These are phyloP conservation scores for Lithodes maja DNA, from an alignment of 2,888 invertebrate genomes.

Conservation along the genomic window DNA sequence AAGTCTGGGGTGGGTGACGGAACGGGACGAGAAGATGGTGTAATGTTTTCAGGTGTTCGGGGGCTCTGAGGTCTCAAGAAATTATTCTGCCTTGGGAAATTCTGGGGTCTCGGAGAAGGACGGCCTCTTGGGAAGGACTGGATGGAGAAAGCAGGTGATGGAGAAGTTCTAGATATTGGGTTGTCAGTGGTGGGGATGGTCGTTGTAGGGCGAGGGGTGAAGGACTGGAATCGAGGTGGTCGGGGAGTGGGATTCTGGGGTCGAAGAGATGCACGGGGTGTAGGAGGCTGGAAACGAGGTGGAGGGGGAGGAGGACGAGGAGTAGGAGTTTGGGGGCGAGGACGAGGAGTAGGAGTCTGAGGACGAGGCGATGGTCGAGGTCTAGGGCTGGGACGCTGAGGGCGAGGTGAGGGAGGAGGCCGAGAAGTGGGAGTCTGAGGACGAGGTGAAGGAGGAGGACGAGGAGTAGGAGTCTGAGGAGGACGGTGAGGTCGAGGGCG, in stretches of 20 bases:
- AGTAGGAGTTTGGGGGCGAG: neutral
- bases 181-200: neutral
- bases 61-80: neutral
- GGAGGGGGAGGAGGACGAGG: neutral
- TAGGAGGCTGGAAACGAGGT: neutral
- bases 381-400: neutral
- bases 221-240: neutral
- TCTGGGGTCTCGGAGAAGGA: neutral
- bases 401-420: neutral
- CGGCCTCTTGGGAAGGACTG: slow-evolving; percentile 20
- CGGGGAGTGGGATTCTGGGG: neutral
- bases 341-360: neutral
- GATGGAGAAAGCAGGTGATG: neutral
- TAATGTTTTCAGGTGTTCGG: neutral
- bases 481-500: neutral
- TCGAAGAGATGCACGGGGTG: neutral
- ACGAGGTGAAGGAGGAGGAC: neutral
- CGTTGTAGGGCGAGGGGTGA: neutral
- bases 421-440: neutral
- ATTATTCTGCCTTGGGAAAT: neutral
- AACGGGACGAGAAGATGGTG: neutral
- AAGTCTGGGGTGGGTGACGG: neutral
- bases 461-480: neutral
- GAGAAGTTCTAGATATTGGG: neutral
- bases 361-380: neutral